phyloP scores from a whole-genome alignment of 2,113 vertebrate genomes.

The Archocentrus centrarchus region DNA sequence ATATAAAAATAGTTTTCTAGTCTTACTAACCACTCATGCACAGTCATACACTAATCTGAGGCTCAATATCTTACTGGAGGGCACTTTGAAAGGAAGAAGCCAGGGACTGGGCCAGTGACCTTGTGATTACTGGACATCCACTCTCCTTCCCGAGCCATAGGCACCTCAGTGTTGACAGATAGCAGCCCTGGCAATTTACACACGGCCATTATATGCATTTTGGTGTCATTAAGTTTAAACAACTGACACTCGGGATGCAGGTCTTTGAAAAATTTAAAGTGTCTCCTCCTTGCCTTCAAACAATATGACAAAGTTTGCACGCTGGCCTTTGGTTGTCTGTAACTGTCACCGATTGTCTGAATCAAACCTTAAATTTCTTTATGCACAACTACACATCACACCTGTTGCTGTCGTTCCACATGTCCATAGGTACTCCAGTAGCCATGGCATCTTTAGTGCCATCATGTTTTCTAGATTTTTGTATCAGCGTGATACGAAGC shows the following conservation, averaged over 20 bases:
- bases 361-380: background rate
- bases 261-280: no score
- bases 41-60: background rate
- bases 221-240: no score
- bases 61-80: background rate
- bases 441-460: background rate
- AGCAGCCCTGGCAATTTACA: no score
- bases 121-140: no score
- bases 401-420: background rate
- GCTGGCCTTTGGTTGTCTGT: background rate
- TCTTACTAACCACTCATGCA: background rate
- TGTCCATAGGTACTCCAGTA: background rate
- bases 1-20: background rate
- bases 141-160: no score
- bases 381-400: background rate
- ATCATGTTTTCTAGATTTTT: background rate
- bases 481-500: background rate
- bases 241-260: no score
- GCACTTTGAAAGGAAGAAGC: no score
- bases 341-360: background rate
- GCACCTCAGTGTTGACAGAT: no score
- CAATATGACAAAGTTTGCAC: no score
- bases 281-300: no score
- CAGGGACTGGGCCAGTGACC: no score
- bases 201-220: no score